These are phyloP conservation scores for Meriones unguiculatus DNA, from an alignment of 2,113 vertebrate genomes.

Conservation along the genomic window DNA sequence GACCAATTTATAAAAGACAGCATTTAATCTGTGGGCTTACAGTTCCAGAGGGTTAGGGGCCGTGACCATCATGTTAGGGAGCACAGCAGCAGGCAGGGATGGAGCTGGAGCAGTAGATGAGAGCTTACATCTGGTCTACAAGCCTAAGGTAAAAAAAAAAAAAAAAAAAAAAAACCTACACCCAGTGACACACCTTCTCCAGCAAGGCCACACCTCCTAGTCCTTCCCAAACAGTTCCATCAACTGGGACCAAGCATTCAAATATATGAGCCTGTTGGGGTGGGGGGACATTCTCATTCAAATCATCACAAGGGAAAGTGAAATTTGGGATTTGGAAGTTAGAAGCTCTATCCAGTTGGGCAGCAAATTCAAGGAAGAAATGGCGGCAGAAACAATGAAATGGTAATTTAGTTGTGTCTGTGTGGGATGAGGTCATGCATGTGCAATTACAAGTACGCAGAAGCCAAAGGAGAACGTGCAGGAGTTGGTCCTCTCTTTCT, in stretches of 20 bases:
- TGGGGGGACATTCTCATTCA: too few species aligned
- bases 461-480: neutral
- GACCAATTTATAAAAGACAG: neutral
- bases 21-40: neutral
- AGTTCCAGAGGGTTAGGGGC: neutral
- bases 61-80: too few species aligned
- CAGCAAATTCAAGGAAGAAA: neutral
- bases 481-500: too few species aligned
- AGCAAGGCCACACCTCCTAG: too few species aligned
- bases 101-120: neutral
- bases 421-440: neutral
- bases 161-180: neutral
- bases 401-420: neutral
- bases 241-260: neutral
- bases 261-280: neutral
- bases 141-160: neutral
- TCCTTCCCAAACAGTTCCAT: neutral
- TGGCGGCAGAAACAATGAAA: neutral
- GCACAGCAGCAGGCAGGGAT: neutral
- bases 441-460: accelerated
- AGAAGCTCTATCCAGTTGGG: neutral
- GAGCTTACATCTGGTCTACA: neutral
- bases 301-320: neutral
- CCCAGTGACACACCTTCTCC: neutral
- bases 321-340: neutral